Percentiles rank a stretch among this genome's conserved stretches.
These are phyloP conservation scores for Sinella curviseta DNA, from an alignment of 1,140 invertebrate species.

Conservation along the genomic window DNA sequence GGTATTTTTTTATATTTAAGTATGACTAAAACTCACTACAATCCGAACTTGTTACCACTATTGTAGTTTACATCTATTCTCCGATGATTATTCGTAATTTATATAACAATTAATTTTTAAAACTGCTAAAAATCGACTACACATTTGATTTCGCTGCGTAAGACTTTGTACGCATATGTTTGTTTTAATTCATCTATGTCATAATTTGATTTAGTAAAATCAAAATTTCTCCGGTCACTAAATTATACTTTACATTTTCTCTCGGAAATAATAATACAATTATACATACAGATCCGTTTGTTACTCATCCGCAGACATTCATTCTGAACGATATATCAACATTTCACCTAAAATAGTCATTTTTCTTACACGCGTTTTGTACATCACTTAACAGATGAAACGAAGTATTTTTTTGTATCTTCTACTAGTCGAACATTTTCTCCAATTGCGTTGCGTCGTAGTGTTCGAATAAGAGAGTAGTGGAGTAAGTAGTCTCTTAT, in stretches of 20 bases:
- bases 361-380: constrained; percentile 9
- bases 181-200: neutral
- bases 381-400: constrained; percentile 4
- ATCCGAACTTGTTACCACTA: neutral
- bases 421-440: neutral
- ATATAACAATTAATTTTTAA: neutral
- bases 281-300: constrained; percentile 8
- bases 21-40: constrained; percentile 5
- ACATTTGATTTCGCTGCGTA: neutral
- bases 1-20: constrained; percentile 5
- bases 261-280: neutral
- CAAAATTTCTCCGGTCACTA: neutral
- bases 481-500: neutral
- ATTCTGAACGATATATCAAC: neutral
- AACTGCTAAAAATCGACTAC: constrained; percentile 1
- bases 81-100: neutral
- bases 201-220: neutral
- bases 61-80: neutral
- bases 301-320: neutral
- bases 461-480: neutral
- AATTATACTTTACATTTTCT: constrained; percentile 3
- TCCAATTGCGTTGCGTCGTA: neutral
- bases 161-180: neutral
- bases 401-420: neutral
- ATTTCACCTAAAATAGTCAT: neutral